phyloP scores from a whole-genome alignment of 2,888 invertebrate species.

The Heliconius aoede region DNA sequence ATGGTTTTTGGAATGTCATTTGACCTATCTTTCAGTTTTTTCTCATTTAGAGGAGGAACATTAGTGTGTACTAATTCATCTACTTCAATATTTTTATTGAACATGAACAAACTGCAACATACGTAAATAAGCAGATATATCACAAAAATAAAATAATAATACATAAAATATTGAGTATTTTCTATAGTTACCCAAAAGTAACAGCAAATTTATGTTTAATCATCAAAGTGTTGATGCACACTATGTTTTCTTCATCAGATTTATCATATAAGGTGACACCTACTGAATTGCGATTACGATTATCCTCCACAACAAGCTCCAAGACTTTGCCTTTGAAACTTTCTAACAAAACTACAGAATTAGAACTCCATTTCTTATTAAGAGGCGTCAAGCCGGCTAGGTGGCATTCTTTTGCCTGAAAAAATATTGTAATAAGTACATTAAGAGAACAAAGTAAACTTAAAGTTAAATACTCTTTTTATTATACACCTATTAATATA shows the following conservation, averaged over 20 bases:
- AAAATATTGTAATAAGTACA: not conserved
- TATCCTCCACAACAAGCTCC: conserved; percentile 67
- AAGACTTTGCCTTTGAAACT: conserved; percentile 56
- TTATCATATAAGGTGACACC: conserved; percentile 67
- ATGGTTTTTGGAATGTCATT: conserved; percentile 49
- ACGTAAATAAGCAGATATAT: not conserved
- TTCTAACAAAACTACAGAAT: conserved; percentile 64
- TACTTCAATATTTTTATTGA: conserved; percentile 58
- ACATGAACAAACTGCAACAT: conserved; percentile 61
- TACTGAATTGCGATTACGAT: conserved; percentile 59
- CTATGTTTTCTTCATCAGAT: conserved; percentile 55
- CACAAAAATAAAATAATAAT: not conserved
- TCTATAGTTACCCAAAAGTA: conserved; percentile 64
- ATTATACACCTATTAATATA: too few species aligned
- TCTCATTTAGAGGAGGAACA: conserved; percentile 57
- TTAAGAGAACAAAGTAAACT: too few species aligned
- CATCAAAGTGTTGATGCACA: conserved; percentile 73
- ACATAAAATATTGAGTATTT: not conserved
- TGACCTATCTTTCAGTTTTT: conserved; percentile 46
- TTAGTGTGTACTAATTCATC: conserved; percentile 62
- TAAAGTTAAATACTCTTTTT: too few species aligned
- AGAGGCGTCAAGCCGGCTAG: conserved; percentile 71
- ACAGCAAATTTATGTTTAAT: conserved; percentile 72
- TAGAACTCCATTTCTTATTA: conserved; percentile 69
- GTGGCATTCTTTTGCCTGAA: conserved; percentile 72